phyloP scores from a whole-genome alignment of 2,113 vertebrate genomes.

The Gymnobelideus leadbeateri region DNA sequence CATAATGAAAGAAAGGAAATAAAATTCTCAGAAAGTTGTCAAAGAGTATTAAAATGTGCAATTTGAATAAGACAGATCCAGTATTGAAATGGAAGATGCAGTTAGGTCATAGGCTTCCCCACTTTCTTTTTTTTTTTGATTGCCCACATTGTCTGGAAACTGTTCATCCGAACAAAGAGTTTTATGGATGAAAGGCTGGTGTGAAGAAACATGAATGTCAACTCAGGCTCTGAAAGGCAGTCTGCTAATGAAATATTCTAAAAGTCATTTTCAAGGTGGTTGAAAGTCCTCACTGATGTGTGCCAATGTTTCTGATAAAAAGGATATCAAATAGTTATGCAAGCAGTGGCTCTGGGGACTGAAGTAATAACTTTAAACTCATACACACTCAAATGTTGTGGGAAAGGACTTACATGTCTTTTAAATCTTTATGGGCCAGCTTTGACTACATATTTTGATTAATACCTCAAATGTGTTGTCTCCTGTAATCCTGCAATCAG shows the following conservation, averaged over 20 bases:
- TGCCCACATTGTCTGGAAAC: slow-evolving; percentile 87
- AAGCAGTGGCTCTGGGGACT: slow-evolving; percentile 79
- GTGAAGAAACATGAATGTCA: slow-evolving; percentile 87
- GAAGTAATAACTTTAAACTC: slow-evolving; percentile 78
- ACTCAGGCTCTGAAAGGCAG: slow-evolving; percentile 86
- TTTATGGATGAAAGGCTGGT: slow-evolving; percentile 86
- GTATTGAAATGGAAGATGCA: slow-evolving; percentile 83
- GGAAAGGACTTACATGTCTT: slow-evolving; percentile 54
- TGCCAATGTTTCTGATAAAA: slow-evolving; percentile 86
- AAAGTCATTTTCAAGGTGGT: slow-evolving; percentile 89
- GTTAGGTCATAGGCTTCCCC: slow-evolving; percentile 81
- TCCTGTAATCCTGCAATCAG: neutral
- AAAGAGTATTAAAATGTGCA: slow-evolving; percentile 86
- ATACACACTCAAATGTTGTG: slow-evolving; percentile 71
- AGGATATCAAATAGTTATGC: slow-evolving; percentile 83
- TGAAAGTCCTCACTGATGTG: slow-evolving; percentile 86
- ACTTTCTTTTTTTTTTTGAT: slow-evolving; percentile 80
- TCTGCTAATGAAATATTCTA: slow-evolving; percentile 89
- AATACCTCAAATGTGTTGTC: neutral
- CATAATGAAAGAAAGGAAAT: slow-evolving; percentile 86
- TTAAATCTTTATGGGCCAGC: neutral
- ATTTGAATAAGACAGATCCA: slow-evolving; percentile 87
- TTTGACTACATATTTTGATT: neutral
- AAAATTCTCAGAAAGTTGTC: slow-evolving; percentile 86
- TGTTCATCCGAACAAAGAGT: slow-evolving; percentile 86